phyloP scores from a whole-genome alignment of 2,797 vertebrate genomes.

The Mormyrus proboscirostris region DNA sequence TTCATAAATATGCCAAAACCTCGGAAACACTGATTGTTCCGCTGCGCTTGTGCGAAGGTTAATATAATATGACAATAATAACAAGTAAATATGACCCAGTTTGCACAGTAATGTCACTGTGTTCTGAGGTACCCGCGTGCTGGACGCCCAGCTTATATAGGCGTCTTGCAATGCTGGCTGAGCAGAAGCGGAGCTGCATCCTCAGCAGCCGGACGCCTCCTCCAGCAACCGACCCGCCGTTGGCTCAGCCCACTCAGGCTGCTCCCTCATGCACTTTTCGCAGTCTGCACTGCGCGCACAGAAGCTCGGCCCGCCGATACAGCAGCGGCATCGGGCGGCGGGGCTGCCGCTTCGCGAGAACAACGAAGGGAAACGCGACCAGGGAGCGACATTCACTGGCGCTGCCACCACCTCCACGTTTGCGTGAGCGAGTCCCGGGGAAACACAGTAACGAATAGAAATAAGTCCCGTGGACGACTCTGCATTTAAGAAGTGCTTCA shows the following conservation, averaged over 20 bases:
- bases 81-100: not conserved
- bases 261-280: not conserved
- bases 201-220: not conserved
- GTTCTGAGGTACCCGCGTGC: not conserved
- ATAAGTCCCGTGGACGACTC: not conserved
- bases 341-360: not conserved
- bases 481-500: not conserved
- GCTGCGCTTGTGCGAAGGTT: not conserved
- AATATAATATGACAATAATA: not conserved
- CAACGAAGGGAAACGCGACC: slow-evolving; percentile 6
- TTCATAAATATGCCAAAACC: not conserved
- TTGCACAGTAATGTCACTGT: not conserved
- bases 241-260: not conserved
- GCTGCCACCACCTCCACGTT: not conserved
- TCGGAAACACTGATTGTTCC: not conserved
- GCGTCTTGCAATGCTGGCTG: not conserved
- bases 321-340: not conserved
- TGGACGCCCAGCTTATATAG: not conserved
- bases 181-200: not conserved
- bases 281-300: not conserved
- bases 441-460: not conserved
- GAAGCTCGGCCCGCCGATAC: not conserved
- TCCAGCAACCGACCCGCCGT: not conserved
- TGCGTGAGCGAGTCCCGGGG: not conserved
- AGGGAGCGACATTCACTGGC: not conserved